These are phyloP conservation scores for Strix occidentalis DNA, from an alignment of 2,797 vertebrate species.

Conservation along the genomic window DNA sequence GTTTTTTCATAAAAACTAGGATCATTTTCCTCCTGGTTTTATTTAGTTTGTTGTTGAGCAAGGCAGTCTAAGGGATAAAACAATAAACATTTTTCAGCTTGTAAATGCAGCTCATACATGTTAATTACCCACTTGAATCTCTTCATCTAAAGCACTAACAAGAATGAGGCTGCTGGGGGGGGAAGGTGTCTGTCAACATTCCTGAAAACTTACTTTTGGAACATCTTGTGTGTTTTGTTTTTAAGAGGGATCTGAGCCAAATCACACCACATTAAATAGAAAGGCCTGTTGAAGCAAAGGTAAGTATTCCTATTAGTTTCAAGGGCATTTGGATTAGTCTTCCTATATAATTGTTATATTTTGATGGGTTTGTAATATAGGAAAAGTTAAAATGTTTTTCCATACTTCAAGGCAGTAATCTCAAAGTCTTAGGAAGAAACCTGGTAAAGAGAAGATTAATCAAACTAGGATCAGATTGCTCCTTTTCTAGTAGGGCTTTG, in stretches of 20 bases:
- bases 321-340: background rate
- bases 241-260: background rate
- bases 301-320: background rate
- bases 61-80: background rate
- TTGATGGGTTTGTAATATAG: background rate
- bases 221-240: background rate
- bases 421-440: background rate
- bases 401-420: background rate
- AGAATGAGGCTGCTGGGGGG: background rate
- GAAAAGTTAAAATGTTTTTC: background rate
- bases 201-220: background rate
- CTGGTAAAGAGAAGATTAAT: background rate
- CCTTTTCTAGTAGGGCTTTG: background rate
- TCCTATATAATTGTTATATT: background rate
- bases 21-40: background rate
- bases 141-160: background rate
- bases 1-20: background rate
- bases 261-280: background rate
- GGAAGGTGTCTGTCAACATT: background rate
- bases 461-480: background rate
- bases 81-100: background rate
- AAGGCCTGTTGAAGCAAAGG: background rate
- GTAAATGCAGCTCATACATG: background rate
- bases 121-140: slow-evolving; percentile 3
- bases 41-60: background rate